These are phyloP conservation scores for Ceratosolen fusciceps DNA, from an alignment of 1,140 invertebrate genomes.

Conservation along the genomic window DNA sequence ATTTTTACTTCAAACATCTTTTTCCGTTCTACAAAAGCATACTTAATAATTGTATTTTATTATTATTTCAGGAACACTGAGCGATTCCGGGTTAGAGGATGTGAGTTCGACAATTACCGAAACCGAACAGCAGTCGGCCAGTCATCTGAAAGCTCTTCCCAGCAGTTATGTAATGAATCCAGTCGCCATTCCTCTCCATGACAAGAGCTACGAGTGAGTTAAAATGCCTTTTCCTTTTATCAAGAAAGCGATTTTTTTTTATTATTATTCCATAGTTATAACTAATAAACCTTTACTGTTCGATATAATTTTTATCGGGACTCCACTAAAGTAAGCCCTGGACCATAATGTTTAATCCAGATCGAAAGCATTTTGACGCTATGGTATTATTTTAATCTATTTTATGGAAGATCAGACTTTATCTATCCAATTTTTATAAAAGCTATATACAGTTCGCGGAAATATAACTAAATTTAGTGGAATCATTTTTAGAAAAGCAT, in stretches of 20 bases:
- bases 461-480: too few relatives aligned
- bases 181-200: slow-evolving; percentile 51
- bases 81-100: slow-evolving; percentile 22
- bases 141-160: slow-evolving; percentile 44
- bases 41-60: too few relatives aligned
- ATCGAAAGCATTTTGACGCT: too few relatives aligned
- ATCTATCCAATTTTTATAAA: too few relatives aligned
- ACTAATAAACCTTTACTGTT: background rate
- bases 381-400: too few relatives aligned
- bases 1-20: too few relatives aligned
- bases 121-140: slow-evolving; percentile 23
- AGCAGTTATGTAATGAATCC: slow-evolving; percentile 52
- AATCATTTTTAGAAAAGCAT: too few relatives aligned
- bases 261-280: background rate
- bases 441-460: too few relatives aligned
- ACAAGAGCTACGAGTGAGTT: slow-evolving; percentile 63
- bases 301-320: background rate
- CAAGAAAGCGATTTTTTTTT: background rate
- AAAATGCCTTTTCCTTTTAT: background rate
- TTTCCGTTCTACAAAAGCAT: too few relatives aligned
- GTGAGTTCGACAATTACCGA: background rate
- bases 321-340: too few relatives aligned
- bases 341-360: too few relatives aligned
- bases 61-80: slow-evolving; percentile 16
- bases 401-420: too few relatives aligned